phyloP scores from a whole-genome alignment of 1,140 invertebrate genomes.

The Drosophila watanabei region DNA sequence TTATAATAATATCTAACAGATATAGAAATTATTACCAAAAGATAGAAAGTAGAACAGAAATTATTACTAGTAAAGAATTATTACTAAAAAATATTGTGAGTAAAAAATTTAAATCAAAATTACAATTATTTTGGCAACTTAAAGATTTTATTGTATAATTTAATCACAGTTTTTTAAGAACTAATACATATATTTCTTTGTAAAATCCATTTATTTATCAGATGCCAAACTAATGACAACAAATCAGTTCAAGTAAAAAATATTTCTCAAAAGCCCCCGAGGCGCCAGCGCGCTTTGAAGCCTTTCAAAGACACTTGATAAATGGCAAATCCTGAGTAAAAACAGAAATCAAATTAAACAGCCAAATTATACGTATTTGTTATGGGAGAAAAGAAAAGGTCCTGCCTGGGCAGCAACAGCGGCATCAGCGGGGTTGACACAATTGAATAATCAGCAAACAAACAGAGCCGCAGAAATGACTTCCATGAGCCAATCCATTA shows the following conservation, averaged over 20 bases:
- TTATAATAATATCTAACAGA: too few species aligned
- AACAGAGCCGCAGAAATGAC: slow-evolving; percentile 55
- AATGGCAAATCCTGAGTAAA: slow-evolving; percentile 31
- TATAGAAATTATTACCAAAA: too few species aligned
- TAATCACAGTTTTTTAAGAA: not conserved
- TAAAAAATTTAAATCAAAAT: too few species aligned
- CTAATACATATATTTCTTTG: not conserved
- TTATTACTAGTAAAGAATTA: too few species aligned
- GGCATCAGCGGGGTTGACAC: slow-evolving; percentile 24
- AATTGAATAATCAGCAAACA: slow-evolving; percentile 63
- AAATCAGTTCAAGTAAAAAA: slow-evolving; percentile 35
- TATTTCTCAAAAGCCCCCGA: not conserved
- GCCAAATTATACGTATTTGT: slow-evolving; percentile 54
- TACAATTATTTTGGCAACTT: too few species aligned
- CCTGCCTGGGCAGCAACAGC: not conserved
- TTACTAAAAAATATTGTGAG: too few species aligned
- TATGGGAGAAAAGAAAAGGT: slow-evolving; percentile 20
- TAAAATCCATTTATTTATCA: slow-evolving; percentile 15
- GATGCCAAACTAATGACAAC: slow-evolving; percentile 25
- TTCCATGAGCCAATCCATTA: slow-evolving; percentile 73
- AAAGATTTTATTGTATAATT: too few species aligned
- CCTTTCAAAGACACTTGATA: slow-evolving; percentile 26
- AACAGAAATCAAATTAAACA: slow-evolving; percentile 48
- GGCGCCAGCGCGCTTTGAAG: not conserved
- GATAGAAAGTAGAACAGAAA: too few species aligned